A percentile compares a stretch with the other conserved stretches of the same genome.
Evolutionary conservation across 2,797 vertebrate species (phyloP).

Genomic region (Chiroxiphia lanceolata): DNA sequence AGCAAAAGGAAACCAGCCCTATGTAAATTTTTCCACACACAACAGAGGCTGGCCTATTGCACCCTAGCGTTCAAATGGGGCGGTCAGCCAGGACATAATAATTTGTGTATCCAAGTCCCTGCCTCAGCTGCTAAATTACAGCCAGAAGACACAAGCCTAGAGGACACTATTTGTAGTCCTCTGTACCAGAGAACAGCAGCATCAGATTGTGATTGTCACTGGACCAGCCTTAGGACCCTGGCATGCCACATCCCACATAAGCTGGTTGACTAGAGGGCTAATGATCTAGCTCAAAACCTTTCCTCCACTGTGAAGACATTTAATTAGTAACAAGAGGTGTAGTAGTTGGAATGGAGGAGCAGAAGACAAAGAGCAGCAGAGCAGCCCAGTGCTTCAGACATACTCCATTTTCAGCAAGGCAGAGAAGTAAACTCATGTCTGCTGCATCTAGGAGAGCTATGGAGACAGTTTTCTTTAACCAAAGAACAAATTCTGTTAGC

Average conservation of each 20-base stretch:
- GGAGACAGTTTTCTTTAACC: conserved; percentile 16
- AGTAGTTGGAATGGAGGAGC: background rate
- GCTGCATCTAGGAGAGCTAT: background rate
- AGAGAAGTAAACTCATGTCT: background rate
- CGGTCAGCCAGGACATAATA: conserved; percentile 5
- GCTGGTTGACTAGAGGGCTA: background rate
- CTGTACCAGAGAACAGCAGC: background rate
- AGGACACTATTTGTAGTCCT: background rate
- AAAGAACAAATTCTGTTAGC: background rate
- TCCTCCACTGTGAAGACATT: background rate
- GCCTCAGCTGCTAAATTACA: background rate
- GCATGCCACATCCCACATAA: background rate
- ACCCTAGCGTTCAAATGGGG: background rate
- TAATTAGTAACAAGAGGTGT: conserved; percentile 23
- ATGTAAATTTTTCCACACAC: conserved; percentile 32
- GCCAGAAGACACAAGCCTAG: background rate
- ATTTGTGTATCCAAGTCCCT: background rate
- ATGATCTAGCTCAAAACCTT: background rate
- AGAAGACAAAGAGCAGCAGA: background rate
- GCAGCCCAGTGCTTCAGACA: background rate
- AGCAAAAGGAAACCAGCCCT: conserved; percentile 38
- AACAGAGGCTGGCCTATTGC: background rate
- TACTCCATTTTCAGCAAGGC: background rate
- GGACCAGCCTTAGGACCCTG: background rate
- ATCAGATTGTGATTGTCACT: background rate